A percentile compares a stretch with the other conserved stretches of the same genome.
phyloP scores from a whole-genome alignment of 35 echinoderm and acorn worm genomes.

The Eucidaris tribuloides region DNA sequence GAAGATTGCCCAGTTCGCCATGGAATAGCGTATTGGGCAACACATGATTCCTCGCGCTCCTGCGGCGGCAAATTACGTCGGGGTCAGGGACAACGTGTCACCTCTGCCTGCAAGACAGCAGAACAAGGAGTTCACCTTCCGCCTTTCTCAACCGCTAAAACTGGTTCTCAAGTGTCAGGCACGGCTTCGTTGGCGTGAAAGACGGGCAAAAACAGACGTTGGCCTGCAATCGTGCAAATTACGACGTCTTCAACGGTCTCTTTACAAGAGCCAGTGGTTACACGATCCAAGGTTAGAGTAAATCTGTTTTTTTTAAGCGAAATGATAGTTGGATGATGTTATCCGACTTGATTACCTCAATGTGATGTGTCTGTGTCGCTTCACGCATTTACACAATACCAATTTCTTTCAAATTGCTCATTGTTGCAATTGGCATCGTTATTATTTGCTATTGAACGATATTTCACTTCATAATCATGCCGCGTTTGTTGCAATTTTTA shows the following conservation, averaged over 20 bases:
- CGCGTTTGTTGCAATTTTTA: no score
- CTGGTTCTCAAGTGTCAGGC: constrained; percentile 11
- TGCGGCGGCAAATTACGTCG: constrained; percentile 4
- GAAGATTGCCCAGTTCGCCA: background rate
- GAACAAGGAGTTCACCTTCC: constrained; percentile 29
- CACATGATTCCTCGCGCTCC: background rate
- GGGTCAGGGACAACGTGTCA: constrained; percentile 19
- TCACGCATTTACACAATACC: no score
- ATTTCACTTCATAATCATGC: no score
- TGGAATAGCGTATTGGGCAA: constrained; percentile 30
- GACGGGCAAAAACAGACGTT: background rate
- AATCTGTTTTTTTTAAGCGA: no score
- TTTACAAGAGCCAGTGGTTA: background rate
- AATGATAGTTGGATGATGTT: no score
- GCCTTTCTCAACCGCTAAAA: constrained; percentile 3
- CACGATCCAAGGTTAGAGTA: constrained; percentile 15
- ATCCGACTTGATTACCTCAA: no score
- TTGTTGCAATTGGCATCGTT: no score
- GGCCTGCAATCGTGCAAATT: constrained; percentile 17
- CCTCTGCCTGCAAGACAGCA: background rate
- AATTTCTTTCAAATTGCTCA: no score
- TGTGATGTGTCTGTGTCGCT: no score
- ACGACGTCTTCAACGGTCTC: background rate
- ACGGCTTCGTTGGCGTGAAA: constrained; percentile 31
- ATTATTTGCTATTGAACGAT: no score